Base-by-base conservation (phyloP, 2,113 vertebrate species). In the Rana temporaria region DNA sequence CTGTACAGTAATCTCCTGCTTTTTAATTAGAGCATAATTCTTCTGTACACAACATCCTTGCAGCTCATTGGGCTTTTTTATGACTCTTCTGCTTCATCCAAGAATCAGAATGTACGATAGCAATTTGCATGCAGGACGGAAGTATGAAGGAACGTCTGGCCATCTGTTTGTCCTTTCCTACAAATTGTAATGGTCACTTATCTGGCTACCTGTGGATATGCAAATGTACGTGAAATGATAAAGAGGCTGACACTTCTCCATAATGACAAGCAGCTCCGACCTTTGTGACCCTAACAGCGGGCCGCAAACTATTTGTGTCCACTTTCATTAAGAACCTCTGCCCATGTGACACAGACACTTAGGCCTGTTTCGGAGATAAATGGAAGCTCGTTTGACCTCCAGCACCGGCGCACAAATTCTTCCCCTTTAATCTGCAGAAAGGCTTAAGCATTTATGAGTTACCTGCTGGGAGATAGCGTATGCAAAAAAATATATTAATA, bases 251-350 rank as follows among this genome's bases (percentile, higher is more conserved):
- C 86, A 87, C 92, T 93, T 88, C 77, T 52, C 89, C 89, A 90
- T 94, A 95, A 96, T 93, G 92, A 93, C 94, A 95, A 93, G 92
- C 94, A 93, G 89, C 85, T 14, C 32, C 91, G 92, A 93, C 92
- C 91, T 92, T 87, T 88, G 90, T 93, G 90, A 93, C 92, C 92
- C 89, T 91, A 93, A 87, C 92, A 92, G 92, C 91, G 64, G 95
- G 93, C 90, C 90, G 89, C 90, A 90, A 87, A 90, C 92, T 93
- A 93, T 90, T 91, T 92, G 92, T 94, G 93, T 94, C 94, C 90
- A 90, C 88, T 92, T 87, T 92, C 91, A 94, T 95, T 96, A 95
- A 93, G 92, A 94, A 95, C 92, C 90, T 93, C 95, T 90, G 92
- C 90, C 92, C 92, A 92, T 92, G 91, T 90, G 89, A 92, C 91